These are phyloP conservation scores for Xyliphius kryptos DNA, from an alignment of 2,113 vertebrate species.

Conservation along the genomic window DNA sequence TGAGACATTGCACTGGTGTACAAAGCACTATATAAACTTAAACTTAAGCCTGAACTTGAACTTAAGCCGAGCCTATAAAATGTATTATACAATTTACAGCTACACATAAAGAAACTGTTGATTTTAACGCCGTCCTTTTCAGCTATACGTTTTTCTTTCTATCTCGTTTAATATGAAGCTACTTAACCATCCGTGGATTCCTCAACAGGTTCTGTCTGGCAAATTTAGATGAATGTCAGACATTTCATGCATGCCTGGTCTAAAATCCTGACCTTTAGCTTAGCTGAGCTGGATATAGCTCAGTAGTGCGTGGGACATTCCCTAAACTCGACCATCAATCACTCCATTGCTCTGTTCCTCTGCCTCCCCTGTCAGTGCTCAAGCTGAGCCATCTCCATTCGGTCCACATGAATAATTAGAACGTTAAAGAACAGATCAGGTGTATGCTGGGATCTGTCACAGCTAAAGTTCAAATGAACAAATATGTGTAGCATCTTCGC, in stretches of 20 bases:
- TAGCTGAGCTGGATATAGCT: slow-evolving; percentile 15
- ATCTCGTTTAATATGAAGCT: too few species aligned
- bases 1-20: too few species aligned
- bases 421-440: slow-evolving; percentile 14
- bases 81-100: too few species aligned
- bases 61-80: too few species aligned
- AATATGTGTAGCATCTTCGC: too few species aligned
- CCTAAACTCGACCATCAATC: slow-evolving; percentile 33
- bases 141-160: too few species aligned
- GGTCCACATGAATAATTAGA: slow-evolving; percentile 30
- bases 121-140: too few species aligned
- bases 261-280: slow-evolving; percentile 35
- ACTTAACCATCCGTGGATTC: too few species aligned
- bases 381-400: slow-evolving; percentile 7
- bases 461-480: too few species aligned
- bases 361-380: slow-evolving; percentile 7
- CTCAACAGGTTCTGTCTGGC: slow-evolving; percentile 16
- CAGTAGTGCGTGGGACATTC: slow-evolving; percentile 24
- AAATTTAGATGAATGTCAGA: slow-evolving; percentile 32
- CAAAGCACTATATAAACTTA: too few species aligned
- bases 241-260: slow-evolving; percentile 3
- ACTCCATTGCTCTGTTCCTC: slow-evolving; percentile 29
- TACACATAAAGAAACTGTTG: too few species aligned
- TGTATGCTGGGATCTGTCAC: slow-evolving; percentile 14
- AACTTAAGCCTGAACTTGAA: too few species aligned